Evolutionary conservation across 2,888 invertebrate genomes (phyloP).

Genomic region (Volucella bombylans): DNA sequence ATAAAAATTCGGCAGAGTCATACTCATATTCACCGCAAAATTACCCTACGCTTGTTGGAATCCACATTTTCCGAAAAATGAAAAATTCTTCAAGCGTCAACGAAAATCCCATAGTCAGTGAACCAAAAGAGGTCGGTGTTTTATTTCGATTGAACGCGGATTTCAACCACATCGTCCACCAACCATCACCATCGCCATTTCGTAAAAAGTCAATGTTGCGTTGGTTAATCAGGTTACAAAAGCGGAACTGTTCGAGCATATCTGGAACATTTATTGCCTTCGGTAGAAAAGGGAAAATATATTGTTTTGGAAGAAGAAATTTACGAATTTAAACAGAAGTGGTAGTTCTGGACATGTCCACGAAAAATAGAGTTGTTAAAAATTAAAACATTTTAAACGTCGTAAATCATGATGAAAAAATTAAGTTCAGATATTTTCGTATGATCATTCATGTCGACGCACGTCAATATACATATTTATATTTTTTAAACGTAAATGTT

Average conservation of each 20-base stretch:
- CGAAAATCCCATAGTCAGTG: slow-evolving; percentile 19
- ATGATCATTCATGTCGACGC: too few species aligned
- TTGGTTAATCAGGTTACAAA: slow-evolving; percentile 43
- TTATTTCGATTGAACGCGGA: slow-evolving; percentile 19
- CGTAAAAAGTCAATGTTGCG: slow-evolving; percentile 44
- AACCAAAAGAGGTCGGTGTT: slow-evolving; percentile 41
- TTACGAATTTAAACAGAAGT: slow-evolving; percentile 26
- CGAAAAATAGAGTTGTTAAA: too few species aligned
- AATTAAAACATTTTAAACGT: too few species aligned
- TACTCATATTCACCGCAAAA: slow-evolving; percentile 36
- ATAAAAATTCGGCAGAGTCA: slow-evolving; percentile 32
- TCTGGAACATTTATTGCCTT: slow-evolving; percentile 26
- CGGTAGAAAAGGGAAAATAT: slow-evolving; percentile 14
- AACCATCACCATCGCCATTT: neutral
- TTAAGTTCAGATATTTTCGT: too few species aligned
- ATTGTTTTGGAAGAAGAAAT: slow-evolving; percentile 11
- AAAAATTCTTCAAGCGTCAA: slow-evolving; percentile 29
- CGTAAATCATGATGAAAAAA: too few species aligned
- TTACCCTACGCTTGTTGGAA: slow-evolving; percentile 8
- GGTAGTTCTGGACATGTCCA: neutral
- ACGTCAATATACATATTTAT: too few species aligned
- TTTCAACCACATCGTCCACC: neutral
- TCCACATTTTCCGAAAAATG: neutral
- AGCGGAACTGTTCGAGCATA: slow-evolving; percentile 26
- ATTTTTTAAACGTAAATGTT: too few species aligned